These are phyloP conservation scores for Melanotus villosus DNA, from an alignment of 2,888 invertebrate species.

Conservation along the genomic window DNA sequence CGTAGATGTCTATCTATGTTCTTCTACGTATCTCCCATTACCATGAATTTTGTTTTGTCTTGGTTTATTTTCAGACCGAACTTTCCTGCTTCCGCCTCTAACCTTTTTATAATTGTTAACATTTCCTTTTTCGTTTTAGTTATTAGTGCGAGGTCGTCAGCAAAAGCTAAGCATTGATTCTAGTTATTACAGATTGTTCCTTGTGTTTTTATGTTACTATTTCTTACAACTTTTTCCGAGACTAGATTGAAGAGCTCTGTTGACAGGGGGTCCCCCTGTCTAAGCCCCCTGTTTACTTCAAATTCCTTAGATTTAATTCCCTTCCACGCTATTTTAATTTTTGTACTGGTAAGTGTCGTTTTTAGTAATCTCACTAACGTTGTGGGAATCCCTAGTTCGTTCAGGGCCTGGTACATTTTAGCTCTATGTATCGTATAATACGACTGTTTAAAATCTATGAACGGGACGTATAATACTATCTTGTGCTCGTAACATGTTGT, in stretches of 20 bases:
- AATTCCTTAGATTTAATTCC: not conserved
- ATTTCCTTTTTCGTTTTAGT: not conserved
- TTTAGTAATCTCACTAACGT: not conserved
- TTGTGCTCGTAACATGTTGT: conserved; percentile 9
- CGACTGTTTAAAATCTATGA: conserved; percentile 1
- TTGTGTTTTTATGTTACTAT: not conserved
- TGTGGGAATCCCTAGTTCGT: not conserved
- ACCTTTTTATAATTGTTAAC: not conserved
- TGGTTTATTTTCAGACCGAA: not conserved
- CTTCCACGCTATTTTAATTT: not conserved
- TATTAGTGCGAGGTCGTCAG: not conserved
- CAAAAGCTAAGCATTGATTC: not conserved
- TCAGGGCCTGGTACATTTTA: conserved; percentile 5
- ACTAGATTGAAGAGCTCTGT: conserved; percentile 1
- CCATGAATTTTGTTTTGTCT: conserved; percentile 4
- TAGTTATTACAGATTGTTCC: not conserved
- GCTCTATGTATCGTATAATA: not conserved
- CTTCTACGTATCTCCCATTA: not conserved
- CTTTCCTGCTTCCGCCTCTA: not conserved
- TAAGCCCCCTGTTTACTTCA: not conserved
- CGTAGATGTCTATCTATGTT: too few relatives aligned
- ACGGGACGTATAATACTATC: not conserved
- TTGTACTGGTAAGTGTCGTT: not conserved
- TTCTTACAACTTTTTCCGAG: not conserved
- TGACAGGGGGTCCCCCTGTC: not conserved